Conservation (phyloP, 2,113 vertebrate genomes). For the Lynx canadensis region DNA sequence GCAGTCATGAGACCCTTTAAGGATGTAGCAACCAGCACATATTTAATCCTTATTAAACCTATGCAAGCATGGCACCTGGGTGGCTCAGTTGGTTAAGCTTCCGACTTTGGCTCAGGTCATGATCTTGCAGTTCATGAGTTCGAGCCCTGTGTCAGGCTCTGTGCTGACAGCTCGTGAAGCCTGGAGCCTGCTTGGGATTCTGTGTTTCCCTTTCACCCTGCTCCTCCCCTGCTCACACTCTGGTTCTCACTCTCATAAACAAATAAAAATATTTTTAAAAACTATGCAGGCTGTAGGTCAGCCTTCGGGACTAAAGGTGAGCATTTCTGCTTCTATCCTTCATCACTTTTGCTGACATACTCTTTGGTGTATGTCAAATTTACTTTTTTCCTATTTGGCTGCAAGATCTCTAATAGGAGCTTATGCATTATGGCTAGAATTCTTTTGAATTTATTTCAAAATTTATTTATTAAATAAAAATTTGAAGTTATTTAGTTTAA, state of each 20-base stretch:
- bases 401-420: neutral
- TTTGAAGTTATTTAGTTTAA: neutral
- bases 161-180: too few relatives aligned
- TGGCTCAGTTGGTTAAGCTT: too few relatives aligned
- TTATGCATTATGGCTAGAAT: neutral
- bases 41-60: neutral
- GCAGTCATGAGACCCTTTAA: neutral
- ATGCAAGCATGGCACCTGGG: neutral
- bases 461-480: too few relatives aligned
- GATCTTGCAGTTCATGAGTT: too few relatives aligned
- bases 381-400: slow-evolving; percentile 14
- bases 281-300: neutral
- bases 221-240: too few relatives aligned
- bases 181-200: too few relatives aligned
- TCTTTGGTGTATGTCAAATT: neutral
- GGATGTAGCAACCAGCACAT: neutral
- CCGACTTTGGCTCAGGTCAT: too few relatives aligned
- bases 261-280: neutral
- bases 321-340: neutral
- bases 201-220: too few relatives aligned
- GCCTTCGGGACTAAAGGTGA: neutral
- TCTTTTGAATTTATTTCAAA: slow-evolving; percentile 15
- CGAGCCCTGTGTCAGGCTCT: too few relatives aligned
- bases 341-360: neutral
- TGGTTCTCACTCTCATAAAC: too few relatives aligned